These are phyloP conservation scores for Anarrhichthys ocellatus DNA, from an alignment of 2,113 vertebrate genomes.

Conservation along the genomic window DNA sequence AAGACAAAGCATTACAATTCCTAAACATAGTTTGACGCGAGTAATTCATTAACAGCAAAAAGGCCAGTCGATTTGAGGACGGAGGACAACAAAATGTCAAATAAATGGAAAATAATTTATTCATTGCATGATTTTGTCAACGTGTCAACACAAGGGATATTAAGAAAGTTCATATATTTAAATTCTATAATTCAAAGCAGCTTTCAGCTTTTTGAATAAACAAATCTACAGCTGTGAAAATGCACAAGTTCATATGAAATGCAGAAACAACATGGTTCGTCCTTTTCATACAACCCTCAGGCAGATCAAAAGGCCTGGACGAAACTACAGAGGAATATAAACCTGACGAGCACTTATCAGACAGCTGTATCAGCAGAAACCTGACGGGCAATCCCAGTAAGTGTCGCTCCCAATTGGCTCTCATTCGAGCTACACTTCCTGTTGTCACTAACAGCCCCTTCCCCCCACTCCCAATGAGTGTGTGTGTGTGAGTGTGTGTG, in stretches of 20 bases:
- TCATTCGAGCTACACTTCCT: slow-evolving; percentile 74
- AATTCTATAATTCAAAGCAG: not conserved
- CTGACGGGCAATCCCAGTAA: slow-evolving; percentile 77
- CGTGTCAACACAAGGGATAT: not conserved
- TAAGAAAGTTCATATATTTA: not conserved
- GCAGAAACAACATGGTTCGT: not conserved
- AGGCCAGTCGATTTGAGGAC: not conserved
- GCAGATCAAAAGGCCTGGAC: slow-evolving; percentile 45
- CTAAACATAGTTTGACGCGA: not conserved
- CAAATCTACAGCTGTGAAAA: slow-evolving; percentile 15
- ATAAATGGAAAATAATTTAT: not conserved
- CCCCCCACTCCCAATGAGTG: slow-evolving; percentile 44
- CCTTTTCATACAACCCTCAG: not conserved
- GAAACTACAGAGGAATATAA: slow-evolving; percentile 54
- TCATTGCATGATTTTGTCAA: not conserved
- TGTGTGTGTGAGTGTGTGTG: slow-evolving; percentile 11
- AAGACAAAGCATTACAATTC: not conserved
- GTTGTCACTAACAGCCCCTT: slow-evolving; percentile 68
- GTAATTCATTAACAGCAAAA: slow-evolving; percentile 26
- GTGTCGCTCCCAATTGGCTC: slow-evolving; percentile 78
- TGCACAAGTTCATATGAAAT: slow-evolving; percentile 9
- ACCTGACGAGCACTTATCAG: slow-evolving; percentile 65
- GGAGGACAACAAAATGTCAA: not conserved
- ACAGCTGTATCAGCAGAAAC: slow-evolving; percentile 79
- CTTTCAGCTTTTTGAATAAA: not conserved